Evolutionary conservation across 2,113 vertebrate genomes (phyloP).

Genomic region (Epinephelus fuscoguttatus): DNA sequence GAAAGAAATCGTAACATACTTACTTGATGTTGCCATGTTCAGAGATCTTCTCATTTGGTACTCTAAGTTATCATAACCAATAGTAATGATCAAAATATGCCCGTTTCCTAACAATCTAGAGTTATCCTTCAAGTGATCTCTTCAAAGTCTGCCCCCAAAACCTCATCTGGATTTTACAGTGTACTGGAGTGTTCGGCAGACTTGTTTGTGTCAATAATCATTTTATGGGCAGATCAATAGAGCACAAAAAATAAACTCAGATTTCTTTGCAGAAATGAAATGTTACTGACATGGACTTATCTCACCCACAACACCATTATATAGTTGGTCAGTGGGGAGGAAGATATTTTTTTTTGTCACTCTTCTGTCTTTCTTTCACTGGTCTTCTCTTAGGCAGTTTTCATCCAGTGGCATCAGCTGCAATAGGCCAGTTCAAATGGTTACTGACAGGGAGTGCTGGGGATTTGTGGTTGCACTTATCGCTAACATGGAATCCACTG

Average conservation of each 20-base stretch:
- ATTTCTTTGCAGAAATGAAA: slow-evolving; percentile 38
- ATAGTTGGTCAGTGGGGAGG: slow-evolving; percentile 21
- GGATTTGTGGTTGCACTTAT: slow-evolving; percentile 79
- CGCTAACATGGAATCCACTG: slow-evolving; percentile 71
- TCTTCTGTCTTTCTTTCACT: background rate
- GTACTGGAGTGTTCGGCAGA: background rate
- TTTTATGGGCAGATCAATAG: slow-evolving; percentile 39
- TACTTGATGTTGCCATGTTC: background rate
- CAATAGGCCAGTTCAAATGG: slow-evolving; percentile 70
- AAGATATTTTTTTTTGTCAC: slow-evolving; percentile 17
- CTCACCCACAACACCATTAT: slow-evolving; percentile 28
- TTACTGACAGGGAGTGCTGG: slow-evolving; percentile 77
- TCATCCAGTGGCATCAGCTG: slow-evolving; percentile 61
- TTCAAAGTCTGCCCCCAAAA: background rate
- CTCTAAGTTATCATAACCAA: background rate
- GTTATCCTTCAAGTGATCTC: background rate
- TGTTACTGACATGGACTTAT: slow-evolving; percentile 7
- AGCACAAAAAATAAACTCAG: slow-evolving; percentile 35
- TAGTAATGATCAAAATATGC: background rate
- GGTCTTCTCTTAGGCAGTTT: slow-evolving; percentile 52
- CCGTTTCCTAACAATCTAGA: slow-evolving; percentile 2
- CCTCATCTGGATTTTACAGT: background rate
- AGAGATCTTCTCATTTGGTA: background rate
- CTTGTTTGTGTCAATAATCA: slow-evolving; percentile 24
- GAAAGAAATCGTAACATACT: background rate